Evolutionary conservation across 2,888 invertebrate genomes (phyloP), one percentile per base, ranked within the genome.

Genomic region (Patella pellucida): DNA sequence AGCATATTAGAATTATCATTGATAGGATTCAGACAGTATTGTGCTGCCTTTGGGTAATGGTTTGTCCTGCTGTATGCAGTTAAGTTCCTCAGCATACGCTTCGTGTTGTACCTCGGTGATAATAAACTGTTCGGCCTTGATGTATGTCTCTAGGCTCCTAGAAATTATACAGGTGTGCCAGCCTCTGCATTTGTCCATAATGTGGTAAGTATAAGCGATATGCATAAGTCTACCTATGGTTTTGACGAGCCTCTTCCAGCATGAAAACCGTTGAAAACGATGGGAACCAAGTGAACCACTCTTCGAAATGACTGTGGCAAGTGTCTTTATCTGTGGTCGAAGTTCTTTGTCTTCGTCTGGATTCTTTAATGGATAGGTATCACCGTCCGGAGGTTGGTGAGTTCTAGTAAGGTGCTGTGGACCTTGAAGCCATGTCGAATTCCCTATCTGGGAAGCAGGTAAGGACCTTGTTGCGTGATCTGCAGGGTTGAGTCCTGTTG

Each of bases 401-500:
- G 5, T 23, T 14, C n/a, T 41, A 51, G 52, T 9, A 16, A 14
- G 52, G 11, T 52, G 41, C 15, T 27, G 19, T 54, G 72, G 69
- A 16, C 72, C 72, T 54, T 19, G 12, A 12, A 69, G 62, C 78
- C 78, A 78, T 11, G 31, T 11, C 50, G 69, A 74, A 14, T 71
- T n/a, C 11, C 23, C 52, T 56, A 78, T 31, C 50, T 69, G 31
- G 9, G 19, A 41, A 14, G 56, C 19, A 27, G 68, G 5, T 15
- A 73, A 31, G 69, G 62, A 67, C 41, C 76, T 52, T 69, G 73
- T 76, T 31, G 51, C 78, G 51, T 31, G 23, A 56, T 78, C 77
- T 52, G 77, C 76, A 19, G 77, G 77, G 69, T 78, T 78, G 12
- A 41, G 27, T 14, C 62, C 68, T 2, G 78, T 73, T 31, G 77